Evolutionary conservation across 2,888 invertebrate species (phyloP), one percentile per base, ranked within the genome.

Genomic region (Phanerotoma sp.): DNA sequence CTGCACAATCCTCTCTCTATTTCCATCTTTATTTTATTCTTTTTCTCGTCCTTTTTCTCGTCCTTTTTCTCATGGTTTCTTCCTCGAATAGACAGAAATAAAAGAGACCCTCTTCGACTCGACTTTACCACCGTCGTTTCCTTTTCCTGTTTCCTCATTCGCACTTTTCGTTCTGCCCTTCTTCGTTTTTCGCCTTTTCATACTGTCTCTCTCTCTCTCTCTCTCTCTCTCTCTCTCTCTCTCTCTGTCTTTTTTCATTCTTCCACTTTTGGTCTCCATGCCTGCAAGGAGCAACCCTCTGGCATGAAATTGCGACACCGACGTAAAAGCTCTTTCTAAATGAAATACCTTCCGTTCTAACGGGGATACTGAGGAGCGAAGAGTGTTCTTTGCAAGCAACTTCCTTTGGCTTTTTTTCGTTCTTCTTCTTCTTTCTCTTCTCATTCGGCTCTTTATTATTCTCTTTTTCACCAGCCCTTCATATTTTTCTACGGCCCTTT

Each of bases 291-390:
- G 20, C n/a, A n/a, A 51, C 35, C 18, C 37, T 47, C 32, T 51
- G 45, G 51, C 52, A 48, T 42, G 52, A 60, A 63, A 62, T 60
- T 56, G 53, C 63, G 57, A 63, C 58, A 60, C 60, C 49, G 50
- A 51, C 51, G 55, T 56, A 51, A 58, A 62, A 58, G 57, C 46
- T 38, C 52, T 45, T 45, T 51, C 56, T 54, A 56, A 62, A 62
- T 59, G 54, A 61, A 62, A 62, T 62, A 62, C 57, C 57, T 57
- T 59, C 50, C 50, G 56, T 58, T 57, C 49, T 49, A 18, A 35
- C 32, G 30, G 32, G 32, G 22, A 21, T n/a, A n/a, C n/a, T n/a
- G n/a, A 21, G 22, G 46, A 25, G 35, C 21, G 35, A 49, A 44
- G 41, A 46, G 20, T 44, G 28, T 28, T 33, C 33, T 13, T 37